A percentile compares a stretch with the other conserved stretches of the same genome.
Evolutionary conservation across 2,113 vertebrate species (phyloP).

Genomic region (Micromys minutus): DNA sequence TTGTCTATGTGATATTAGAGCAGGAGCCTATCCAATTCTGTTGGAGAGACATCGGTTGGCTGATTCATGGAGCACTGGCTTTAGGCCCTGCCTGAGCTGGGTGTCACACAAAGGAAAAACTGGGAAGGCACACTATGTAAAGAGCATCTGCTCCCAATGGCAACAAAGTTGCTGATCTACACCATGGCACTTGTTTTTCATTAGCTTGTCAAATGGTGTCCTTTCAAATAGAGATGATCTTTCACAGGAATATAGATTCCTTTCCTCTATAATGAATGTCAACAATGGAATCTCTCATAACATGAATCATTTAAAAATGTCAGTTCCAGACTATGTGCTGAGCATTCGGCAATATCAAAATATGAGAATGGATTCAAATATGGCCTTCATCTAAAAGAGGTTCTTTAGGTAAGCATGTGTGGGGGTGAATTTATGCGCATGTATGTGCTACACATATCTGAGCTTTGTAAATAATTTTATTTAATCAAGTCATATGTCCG

Average conservation of each 20-base stretch:
- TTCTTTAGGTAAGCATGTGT: neutral
- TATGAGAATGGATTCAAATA: neutral
- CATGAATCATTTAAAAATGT: neutral
- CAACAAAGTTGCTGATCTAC: rapidly evolving
- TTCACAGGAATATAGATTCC: neutral
- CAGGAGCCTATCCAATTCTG: too few relatives aligned
- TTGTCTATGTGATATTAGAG: neutral
- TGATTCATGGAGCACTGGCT: rapidly evolving
- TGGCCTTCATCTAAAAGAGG: neutral
- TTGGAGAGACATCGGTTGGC: neutral
- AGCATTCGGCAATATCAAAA: neutral
- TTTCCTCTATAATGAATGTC: neutral
- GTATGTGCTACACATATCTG: neutral
- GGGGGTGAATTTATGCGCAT: neutral
- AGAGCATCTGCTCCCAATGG: neutral
- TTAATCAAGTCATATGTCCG: neutral
- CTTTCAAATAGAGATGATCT: neutral
- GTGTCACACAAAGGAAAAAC: too few relatives aligned
- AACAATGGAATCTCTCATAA: neutral
- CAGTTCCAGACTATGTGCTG: neutral
- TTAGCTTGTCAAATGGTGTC: neutral
- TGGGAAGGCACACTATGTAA: neutral
- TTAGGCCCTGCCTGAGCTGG: neutral
- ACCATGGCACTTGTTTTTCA: neutral
- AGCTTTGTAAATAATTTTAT: neutral